Base-by-base conservation (phyloP, 2,888 invertebrate genomes). In the Erebia palarica region DNA sequence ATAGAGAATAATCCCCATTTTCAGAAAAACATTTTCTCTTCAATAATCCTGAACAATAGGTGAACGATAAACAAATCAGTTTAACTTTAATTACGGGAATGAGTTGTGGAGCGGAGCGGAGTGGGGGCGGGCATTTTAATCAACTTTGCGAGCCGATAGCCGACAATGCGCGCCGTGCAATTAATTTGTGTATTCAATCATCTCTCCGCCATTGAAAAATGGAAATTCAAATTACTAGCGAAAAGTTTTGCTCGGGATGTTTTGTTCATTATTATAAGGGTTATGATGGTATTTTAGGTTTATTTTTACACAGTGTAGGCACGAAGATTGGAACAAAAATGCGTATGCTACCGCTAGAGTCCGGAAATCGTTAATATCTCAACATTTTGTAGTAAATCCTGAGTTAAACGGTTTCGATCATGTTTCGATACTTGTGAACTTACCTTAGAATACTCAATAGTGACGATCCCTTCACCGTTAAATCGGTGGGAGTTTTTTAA, bases 161-260 rank as follows among this genome's bases (percentile, higher is more conserved):
- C 81, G 80, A 87, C 86, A 86, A 86, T 86, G 79, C 75, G 76
- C 78, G 78, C 78, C 74, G 79, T 79, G 84, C 85, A 87, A 88
- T 88, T 86, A 86, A 86, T 86, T 85, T 84, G 84, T 80, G 81
- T 83, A 87, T 85, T 86, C 85, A 87, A 87, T 88, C 86, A 85
- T 78, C 78, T 79, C 78, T 78, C 76, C 75, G 76, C 77, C 73
- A 76, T 78, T 77, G 76, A 77, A 77, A 78, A 76, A 77, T 77
- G 76, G 76, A 75, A 75, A 74, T 77, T 76, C 71, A 76, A 78
- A 77, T 78, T 75, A 78, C 61, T 61, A 61, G 61, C 21, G 47
- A 76, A 77, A 75, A 72, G 70, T 74, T 76, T 55, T 75, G 71
- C 70, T 72, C 66, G 61, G 57, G 47, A 70, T 70, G 55, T 67